A percentile compares a stretch with the other conserved stretches of the same genome.
Conservation (phyloP, 2,888 invertebrate species). For the Sphaeridia pumilis region DNA sequence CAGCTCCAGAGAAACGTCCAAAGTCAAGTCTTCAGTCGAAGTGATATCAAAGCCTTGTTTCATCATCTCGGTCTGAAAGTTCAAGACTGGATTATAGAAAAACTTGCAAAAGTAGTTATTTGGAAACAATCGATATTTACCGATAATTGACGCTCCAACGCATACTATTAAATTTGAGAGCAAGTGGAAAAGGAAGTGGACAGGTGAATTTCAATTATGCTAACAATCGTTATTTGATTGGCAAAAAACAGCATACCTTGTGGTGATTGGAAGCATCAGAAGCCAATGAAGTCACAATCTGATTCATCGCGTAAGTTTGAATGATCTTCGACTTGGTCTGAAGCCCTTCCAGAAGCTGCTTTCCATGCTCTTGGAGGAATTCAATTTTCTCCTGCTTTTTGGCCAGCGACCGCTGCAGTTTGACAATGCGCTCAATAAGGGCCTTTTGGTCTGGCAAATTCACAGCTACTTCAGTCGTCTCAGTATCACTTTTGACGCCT, state of each 20-base stretch:
- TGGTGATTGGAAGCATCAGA: conserved; percentile 63
- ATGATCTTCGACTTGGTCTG: conserved; percentile 76
- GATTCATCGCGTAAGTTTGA: conserved; percentile 65
- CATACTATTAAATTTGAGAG: conserved; percentile 6
- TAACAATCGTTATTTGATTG: not conserved
- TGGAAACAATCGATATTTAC: not conserved
- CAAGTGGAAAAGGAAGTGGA: not conserved
- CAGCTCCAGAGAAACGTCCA: conserved; percentile 81
- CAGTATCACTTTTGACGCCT: not conserved
- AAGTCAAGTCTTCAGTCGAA: conserved; percentile 72
- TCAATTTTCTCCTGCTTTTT: conserved; percentile 83
- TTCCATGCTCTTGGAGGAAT: conserved; percentile 85
- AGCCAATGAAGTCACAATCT: conserved; percentile 72
- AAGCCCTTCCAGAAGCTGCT: conserved; percentile 70
- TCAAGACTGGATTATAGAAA: not conserved
- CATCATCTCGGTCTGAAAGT: conserved; percentile 60
- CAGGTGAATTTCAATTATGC: not conserved
- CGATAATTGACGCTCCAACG: conserved; percentile 9
- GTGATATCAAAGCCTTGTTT: conserved; percentile 82
- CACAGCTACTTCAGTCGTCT: conserved; percentile 15
- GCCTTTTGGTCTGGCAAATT: conserved; percentile 51
- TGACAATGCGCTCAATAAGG: conserved; percentile 83
- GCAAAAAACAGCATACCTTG: conserved; percentile 50
- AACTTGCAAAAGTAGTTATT: no score
- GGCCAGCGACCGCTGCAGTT: conserved; percentile 74